Evolutionary conservation across 2,888 invertebrate genomes (phyloP).

Genomic region (Scaptomyza polygonia): DNA sequence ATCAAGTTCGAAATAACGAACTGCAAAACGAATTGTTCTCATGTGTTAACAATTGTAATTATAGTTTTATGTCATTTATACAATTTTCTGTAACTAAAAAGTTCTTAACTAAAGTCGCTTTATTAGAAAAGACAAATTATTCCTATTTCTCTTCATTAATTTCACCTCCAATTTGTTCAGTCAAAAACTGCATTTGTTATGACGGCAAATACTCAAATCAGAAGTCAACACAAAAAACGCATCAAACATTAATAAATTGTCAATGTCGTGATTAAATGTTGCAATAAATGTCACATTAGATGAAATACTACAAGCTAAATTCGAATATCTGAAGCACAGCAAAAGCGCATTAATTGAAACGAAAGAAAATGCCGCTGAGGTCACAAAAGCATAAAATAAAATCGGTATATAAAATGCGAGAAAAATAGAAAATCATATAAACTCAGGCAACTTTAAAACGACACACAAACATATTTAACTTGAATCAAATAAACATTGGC

Average conservation of each 20-base stretch:
- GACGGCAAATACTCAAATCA: slow-evolving; percentile 65
- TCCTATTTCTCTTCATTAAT: background rate
- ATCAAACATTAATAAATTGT: slow-evolving; percentile 66
- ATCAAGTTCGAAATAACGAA: slow-evolving; percentile 29
- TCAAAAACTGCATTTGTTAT: slow-evolving; percentile 50
- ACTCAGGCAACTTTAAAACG: slow-evolving; percentile 38
- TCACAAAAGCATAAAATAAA: slow-evolving; percentile 46
- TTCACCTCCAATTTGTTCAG: slow-evolving; percentile 30
- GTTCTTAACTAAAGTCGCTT: background rate
- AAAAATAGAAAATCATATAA: slow-evolving; percentile 34
- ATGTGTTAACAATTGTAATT: slow-evolving; percentile 42
- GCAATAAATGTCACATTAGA: slow-evolving; percentile 62
- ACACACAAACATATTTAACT: slow-evolving; percentile 60
- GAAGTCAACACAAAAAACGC: slow-evolving; percentile 35
- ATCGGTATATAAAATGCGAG: background rate
- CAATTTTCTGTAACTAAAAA: background rate
- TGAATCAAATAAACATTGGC: slow-evolving; percentile 75
- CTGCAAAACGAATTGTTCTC: slow-evolving; percentile 13
- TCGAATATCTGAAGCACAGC: slow-evolving; percentile 55
- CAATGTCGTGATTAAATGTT: slow-evolving; percentile 64
- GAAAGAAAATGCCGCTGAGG: slow-evolving; percentile 37
- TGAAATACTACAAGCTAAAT: slow-evolving; percentile 46
- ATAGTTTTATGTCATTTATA: slow-evolving; percentile 4
- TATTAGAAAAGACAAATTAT: too few relatives aligned
- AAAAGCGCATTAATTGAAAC: slow-evolving; percentile 67